These are phyloP conservation scores for Isoperla grammatica DNA, from an alignment of 2,888 invertebrate genomes.

Conservation along the genomic window DNA sequence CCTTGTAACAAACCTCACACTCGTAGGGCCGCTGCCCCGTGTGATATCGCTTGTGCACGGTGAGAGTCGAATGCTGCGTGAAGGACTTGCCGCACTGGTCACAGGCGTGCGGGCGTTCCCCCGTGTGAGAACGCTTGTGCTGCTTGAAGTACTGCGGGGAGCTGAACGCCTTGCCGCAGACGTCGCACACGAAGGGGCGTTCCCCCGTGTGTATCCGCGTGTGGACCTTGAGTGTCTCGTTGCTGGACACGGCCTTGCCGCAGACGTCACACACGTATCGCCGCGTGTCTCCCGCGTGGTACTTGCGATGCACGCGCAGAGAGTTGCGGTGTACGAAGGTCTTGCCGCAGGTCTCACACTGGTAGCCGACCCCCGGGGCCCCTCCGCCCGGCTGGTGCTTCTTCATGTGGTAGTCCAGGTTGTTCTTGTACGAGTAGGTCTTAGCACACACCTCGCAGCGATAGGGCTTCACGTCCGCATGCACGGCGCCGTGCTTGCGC, in stretches of 20 bases:
- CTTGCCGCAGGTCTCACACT: slow-evolving; percentile 25
- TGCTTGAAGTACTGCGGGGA: slow-evolving; percentile 44
- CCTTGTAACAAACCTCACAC: slow-evolving; percentile 41
- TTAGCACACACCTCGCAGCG: slow-evolving; percentile 24
- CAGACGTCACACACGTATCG: slow-evolving; percentile 30
- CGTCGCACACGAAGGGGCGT: slow-evolving; percentile 23
- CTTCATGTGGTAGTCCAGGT: slow-evolving; percentile 22
- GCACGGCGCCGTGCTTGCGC: slow-evolving; percentile 44
- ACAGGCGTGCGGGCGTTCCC: slow-evolving; percentile 51
- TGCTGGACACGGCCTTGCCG: slow-evolving; percentile 29
- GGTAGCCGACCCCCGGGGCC: slow-evolving; percentile 7
- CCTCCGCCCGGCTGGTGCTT: slow-evolving; percentile 21
- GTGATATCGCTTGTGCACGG: slow-evolving; percentile 44
- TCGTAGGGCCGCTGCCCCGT: slow-evolving; percentile 44
- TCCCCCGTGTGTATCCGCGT: slow-evolving; percentile 30
- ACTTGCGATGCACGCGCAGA: slow-evolving; percentile 27
- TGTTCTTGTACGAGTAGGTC: slow-evolving; percentile 23
- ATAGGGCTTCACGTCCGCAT: slow-evolving; percentile 32
- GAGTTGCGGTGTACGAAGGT: slow-evolving; percentile 26
- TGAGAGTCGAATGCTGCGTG: slow-evolving; percentile 43
- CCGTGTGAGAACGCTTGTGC: slow-evolving; percentile 46
- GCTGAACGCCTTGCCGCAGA: slow-evolving; percentile 34
- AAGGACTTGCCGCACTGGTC: slow-evolving; percentile 46
- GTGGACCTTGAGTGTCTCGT: slow-evolving; percentile 30
- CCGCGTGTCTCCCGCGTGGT: slow-evolving; percentile 29